Percentiles rank a stretch among this genome's conserved stretches.
Conservation (phyloP, 2,113 vertebrate species). For the Plotosus lineatus region DNA sequence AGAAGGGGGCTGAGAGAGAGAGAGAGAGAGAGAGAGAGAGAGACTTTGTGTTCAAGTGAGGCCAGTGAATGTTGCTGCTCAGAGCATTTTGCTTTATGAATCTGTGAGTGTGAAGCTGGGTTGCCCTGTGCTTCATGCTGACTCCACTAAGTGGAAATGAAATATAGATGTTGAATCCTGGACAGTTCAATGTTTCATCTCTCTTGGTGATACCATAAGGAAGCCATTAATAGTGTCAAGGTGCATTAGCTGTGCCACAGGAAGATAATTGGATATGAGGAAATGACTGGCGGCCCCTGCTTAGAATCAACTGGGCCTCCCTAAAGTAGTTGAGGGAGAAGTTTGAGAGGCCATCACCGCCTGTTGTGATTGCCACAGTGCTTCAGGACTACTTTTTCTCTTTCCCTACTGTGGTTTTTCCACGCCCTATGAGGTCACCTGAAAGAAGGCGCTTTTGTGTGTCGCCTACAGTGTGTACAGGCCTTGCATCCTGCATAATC, state of each 20-base stretch:
- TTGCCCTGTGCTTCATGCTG: slow-evolving; percentile 48
- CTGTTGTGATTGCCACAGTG: slow-evolving; percentile 24
- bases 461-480: slow-evolving; percentile 68
- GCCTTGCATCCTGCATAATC: slow-evolving; percentile 75
- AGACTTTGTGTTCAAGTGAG: slow-evolving; percentile 35
- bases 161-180: slow-evolving; percentile 79
- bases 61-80: slow-evolving; percentile 22
- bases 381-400: slow-evolving; percentile 16
- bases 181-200: slow-evolving; percentile 74
- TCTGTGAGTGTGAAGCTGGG: slow-evolving; percentile 48
- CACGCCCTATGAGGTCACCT: slow-evolving; percentile 64
- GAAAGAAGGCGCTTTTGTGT: slow-evolving; percentile 55
- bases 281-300: slow-evolving; percentile 74
- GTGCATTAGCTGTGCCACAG: slow-evolving; percentile 72
- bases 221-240: slow-evolving; percentile 78
- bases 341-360: slow-evolving; percentile 50
- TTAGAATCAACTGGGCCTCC: slow-evolving; percentile 67
- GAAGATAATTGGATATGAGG: slow-evolving; percentile 76
- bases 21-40: neutral
- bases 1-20: neutral
- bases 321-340: slow-evolving; percentile 58
- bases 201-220: slow-evolving; percentile 76
- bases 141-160: slow-evolving; percentile 68
- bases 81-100: slow-evolving; percentile 48
- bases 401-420: neutral